Conservation (phyloP, 2,888 invertebrate genomes). For the Tenthredo scrophulariae region DNA sequence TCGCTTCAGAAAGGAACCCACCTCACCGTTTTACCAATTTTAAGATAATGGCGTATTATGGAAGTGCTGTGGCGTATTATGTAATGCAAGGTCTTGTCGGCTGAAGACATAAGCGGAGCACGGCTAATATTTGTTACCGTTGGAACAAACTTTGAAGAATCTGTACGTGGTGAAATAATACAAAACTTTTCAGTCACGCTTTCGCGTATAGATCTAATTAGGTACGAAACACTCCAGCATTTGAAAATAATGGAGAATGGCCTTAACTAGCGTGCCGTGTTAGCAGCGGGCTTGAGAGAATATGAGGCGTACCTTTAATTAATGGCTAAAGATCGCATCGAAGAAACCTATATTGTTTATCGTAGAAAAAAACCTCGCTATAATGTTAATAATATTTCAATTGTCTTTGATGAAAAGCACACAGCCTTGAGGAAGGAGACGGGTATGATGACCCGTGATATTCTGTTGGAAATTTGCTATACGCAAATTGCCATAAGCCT, state of each 20-base stretch:
- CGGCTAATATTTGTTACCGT: not conserved
- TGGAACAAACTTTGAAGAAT: not conserved
- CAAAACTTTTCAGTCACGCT: not conserved
- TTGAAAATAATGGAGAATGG: not conserved
- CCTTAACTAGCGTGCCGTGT: not conserved
- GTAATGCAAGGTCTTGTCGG: not conserved
- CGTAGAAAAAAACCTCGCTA: not conserved
- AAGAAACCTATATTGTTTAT: not conserved
- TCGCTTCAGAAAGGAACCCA: not conserved
- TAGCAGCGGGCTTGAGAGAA: not conserved
- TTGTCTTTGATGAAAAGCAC: not conserved
- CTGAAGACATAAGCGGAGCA: not conserved
- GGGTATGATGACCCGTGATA: not conserved
- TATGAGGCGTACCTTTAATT: not conserved
- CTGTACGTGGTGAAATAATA: not conserved
- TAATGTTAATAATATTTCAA: not conserved
- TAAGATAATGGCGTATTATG: not conserved
- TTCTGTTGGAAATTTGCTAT: not conserved
- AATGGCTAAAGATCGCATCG: not conserved
- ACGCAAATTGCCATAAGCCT: not conserved
- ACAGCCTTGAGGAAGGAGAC: not conserved
- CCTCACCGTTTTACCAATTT: not conserved
- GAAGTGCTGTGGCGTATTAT: not conserved
- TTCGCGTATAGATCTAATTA: not conserved
- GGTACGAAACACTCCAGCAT: not conserved